Conservation (phyloP, 1,140 invertebrate species). For the Drosophila elegans region DNA sequence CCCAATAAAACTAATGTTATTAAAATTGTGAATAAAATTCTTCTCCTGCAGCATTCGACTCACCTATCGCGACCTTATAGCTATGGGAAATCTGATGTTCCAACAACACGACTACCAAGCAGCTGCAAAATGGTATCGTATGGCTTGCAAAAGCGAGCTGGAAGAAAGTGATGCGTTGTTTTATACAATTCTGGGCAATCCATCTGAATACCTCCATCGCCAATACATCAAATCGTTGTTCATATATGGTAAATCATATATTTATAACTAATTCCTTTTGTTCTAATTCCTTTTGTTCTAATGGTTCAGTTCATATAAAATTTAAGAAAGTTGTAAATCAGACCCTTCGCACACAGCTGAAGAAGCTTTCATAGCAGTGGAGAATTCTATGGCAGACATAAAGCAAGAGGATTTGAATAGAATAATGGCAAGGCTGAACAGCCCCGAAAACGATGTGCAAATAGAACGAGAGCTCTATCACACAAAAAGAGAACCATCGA, state of each 20-base stretch:
- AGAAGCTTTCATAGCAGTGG: background rate
- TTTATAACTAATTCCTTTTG: too few relatives aligned
- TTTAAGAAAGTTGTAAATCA: background rate
- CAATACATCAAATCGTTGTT: conserved; percentile 11
- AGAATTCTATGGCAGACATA: background rate
- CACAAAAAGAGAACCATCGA: conserved; percentile 58
- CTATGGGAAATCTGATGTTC: conserved; percentile 39
- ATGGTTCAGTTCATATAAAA: background rate
- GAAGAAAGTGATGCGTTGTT: background rate
- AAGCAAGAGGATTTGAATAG: background rate
- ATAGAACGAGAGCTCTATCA: background rate
- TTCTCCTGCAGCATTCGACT: conserved; percentile 11
- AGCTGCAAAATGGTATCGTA: conserved; percentile 52
- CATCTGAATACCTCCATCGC: background rate
- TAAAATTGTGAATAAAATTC: background rate
- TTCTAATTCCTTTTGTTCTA: background rate
- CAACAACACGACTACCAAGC: conserved; percentile 17
- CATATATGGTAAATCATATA: background rate
- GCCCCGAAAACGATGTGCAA: background rate
- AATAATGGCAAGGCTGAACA: background rate
- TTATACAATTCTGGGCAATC: conserved; percentile 20
- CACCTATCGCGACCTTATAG: conserved; percentile 30
- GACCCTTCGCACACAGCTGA: background rate
- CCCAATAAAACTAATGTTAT: background rate
- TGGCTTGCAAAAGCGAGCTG: background rate